Percentiles rank a stretch among this genome's conserved stretches.
These are phyloP conservation scores for Epizoanthus ramosus DNA, from an alignment of 92 coral and sea anemone species.

Conservation along the genomic window DNA sequence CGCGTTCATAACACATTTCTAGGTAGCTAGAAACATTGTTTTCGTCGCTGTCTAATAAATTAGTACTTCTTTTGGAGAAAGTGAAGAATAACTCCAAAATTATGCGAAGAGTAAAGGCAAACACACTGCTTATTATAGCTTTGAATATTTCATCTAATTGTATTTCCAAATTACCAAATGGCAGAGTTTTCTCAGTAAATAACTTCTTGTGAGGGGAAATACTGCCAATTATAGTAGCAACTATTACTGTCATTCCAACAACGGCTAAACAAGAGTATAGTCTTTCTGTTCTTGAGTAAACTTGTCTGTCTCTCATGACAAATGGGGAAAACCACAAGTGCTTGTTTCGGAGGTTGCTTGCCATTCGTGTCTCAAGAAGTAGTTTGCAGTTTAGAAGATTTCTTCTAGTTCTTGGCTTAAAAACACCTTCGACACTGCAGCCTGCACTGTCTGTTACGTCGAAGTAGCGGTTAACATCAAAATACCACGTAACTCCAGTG, in stretches of 20 bases:
- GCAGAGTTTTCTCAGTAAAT: constrained; percentile 32
- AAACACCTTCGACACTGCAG: constrained; percentile 63
- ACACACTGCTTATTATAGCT: constrained; percentile 49
- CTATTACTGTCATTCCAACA: constrained; percentile 39
- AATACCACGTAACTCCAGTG: constrained; percentile 69
- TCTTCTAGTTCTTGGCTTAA: constrained; percentile 55
- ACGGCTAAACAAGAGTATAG: constrained; percentile 53
- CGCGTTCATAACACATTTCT: constrained; percentile 4
- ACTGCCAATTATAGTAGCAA: constrained; percentile 35
- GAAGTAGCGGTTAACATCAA: constrained; percentile 76
- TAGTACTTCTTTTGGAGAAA: constrained; percentile 18
- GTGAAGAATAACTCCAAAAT: constrained; percentile 48
- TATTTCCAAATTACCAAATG: constrained; percentile 56
- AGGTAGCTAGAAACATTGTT: constrained; percentile 36
- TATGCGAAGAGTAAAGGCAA: constrained; percentile 57
- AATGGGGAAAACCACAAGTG: constrained; percentile 71
- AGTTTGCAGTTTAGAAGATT: constrained; percentile 35
- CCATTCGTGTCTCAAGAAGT: constrained; percentile 57
- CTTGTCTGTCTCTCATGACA: constrained; percentile 35
- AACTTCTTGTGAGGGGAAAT: constrained; percentile 23
- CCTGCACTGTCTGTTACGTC: constrained; percentile 55
- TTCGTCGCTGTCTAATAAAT: not conserved
- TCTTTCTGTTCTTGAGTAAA: constrained; percentile 55
- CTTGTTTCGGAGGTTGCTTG: constrained; percentile 47
- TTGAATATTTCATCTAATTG: constrained; percentile 51